Percentiles rank a stretch among this genome's conserved stretches.
Conservation (phyloP, 2,113 vertebrate species). For the Protobothrops mucrosquamatus region DNA sequence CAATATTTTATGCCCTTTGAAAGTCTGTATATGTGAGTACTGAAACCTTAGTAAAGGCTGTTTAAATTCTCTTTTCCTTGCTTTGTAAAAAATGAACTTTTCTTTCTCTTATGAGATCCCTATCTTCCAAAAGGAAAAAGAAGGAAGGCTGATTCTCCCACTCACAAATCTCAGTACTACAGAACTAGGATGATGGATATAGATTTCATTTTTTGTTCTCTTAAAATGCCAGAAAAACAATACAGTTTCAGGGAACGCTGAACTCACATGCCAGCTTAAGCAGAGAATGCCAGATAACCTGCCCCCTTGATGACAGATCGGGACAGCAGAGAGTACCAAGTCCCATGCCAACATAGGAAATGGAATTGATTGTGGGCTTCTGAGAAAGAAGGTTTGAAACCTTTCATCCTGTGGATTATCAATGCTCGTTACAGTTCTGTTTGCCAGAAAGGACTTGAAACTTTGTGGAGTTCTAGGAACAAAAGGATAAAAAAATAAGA, state of each 20-base stretch:
- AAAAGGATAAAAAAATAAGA: no score
- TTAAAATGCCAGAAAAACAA: neutral
- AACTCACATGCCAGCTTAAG: neutral
- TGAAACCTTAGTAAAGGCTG: neutral
- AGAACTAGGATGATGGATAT: neutral
- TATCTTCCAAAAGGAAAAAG: neutral
- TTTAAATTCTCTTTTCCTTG: neutral
- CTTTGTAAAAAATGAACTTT: neutral
- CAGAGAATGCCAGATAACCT: neutral
- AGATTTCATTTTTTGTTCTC: neutral
- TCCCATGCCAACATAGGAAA: neutral
- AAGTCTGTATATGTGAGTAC: neutral
- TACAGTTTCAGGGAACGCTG: neutral
- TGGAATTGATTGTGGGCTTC: neutral
- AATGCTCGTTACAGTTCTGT: no score
- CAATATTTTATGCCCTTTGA: neutral
- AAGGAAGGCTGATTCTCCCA: neutral
- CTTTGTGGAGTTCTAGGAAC: no score
- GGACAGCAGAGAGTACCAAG: neutral
- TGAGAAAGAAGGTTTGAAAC: no score
- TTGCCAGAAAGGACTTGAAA: no score
- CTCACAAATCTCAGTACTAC: neutral
- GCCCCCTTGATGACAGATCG: neutral
- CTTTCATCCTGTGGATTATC: no score
- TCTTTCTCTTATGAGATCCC: neutral